A percentile compares a stretch with the other conserved stretches of the same genome.
These are phyloP conservation scores for Patagioenas fasciata DNA, from an alignment of 2,113 vertebrate genomes.

Conservation along the genomic window DNA sequence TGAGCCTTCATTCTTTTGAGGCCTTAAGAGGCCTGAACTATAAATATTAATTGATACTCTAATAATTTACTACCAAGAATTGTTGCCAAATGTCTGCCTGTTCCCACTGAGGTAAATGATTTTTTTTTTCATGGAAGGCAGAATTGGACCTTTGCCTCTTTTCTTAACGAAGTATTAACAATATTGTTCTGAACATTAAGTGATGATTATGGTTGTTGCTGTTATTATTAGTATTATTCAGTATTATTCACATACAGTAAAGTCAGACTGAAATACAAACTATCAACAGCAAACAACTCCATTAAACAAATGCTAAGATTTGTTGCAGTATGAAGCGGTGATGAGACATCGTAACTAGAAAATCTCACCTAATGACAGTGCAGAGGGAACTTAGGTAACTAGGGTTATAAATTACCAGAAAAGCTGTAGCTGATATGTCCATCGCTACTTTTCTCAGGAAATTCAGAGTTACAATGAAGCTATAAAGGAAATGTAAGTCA, in stretches of 20 bases:
- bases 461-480: background rate
- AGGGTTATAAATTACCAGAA: background rate
- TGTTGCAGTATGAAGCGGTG: background rate
- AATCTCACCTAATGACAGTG: background rate
- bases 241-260: no score
- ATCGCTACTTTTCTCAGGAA: background rate
- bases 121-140: background rate
- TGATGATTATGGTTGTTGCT: background rate
- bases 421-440: background rate
- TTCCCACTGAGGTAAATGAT: background rate
- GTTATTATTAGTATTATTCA: background rate
- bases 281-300: fast-evolving
- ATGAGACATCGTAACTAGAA: background rate
- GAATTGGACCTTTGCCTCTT: background rate
- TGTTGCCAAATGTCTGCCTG: background rate
- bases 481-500: background rate
- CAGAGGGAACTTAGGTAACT: background rate
- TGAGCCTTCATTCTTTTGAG: background rate
- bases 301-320: background rate
- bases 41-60: background rate
- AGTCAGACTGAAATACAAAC: background rate
- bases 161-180: background rate
- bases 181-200: background rate
- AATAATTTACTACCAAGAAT: background rate
- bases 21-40: background rate